Evolutionary conservation across 2,888 invertebrate species (phyloP), one percentile per base, ranked within the genome.

Genomic region (Eustalomyia histrio): DNA sequence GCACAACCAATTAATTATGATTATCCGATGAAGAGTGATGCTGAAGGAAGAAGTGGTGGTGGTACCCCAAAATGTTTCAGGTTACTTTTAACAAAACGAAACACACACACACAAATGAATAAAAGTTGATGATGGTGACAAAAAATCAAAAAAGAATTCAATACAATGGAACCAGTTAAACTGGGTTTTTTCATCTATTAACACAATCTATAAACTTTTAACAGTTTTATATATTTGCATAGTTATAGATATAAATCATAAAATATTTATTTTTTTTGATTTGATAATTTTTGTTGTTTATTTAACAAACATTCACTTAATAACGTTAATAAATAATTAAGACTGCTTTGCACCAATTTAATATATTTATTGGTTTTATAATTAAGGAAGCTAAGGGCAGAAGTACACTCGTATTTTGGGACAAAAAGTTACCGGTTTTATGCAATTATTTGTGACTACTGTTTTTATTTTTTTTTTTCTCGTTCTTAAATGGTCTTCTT

Each of bases 151-250:
- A 29, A 29, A 29, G 3, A 3, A 29, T 35, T 7, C 52, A 57
- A 43, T 29, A 65, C 50, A 68, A 64, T 55, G 47, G 43, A 80
- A 80, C 73, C 76, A 76, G 76, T 76, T 73, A 35, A 68, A 76
- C 76, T 72, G 76, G 72, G 47, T 76, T 57, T 39, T 21, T 4
- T n/a, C n/a, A n/a, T n/a, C 21, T 21, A 1, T 14, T n/a, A 47
- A n/a, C 17, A 14, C 10, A 60, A 50, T 18, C n/a, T 29, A n/a
- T n/a, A n/a, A 47, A 47, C n/a, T n/a, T n/a, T n/a, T n/a, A n/a
- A n/a, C n/a, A n/a, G n/a, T n/a, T 47, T 55, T 24, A 55, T 4
- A 53, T 29, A 55, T n/a, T 33, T n/a, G 24, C 24, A 63, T 5
- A 29, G 39, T 47, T 14, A 5, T 14, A n/a, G 47, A 33, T 50